Conservation (phyloP, 2,888 invertebrate species). For the Neoaliturus tenellus region DNA sequence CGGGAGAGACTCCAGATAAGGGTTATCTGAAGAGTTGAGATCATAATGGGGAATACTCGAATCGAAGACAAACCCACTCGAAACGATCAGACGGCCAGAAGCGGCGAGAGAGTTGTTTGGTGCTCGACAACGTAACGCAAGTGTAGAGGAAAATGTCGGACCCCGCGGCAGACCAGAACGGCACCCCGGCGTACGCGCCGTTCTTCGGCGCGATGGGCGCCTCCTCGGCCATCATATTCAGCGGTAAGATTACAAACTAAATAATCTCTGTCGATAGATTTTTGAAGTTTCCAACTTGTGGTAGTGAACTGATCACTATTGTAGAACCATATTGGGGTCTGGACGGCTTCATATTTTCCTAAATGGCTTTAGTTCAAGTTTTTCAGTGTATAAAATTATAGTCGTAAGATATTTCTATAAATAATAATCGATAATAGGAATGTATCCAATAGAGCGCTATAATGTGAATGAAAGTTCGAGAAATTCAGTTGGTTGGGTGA, state of each 20-base stretch:
- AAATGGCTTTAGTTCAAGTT: too few species aligned
- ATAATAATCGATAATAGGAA: too few species aligned
- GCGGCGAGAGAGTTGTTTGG: background rate
- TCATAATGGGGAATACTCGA: background rate
- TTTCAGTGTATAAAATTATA: too few species aligned
- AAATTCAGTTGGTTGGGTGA: too few species aligned
- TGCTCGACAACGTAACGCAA: slow-evolving; percentile 68
- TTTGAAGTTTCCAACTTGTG: too few species aligned
- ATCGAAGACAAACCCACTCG: background rate
- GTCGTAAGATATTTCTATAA: too few species aligned
- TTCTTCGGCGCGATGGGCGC: slow-evolving; percentile 99
- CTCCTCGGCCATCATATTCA: slow-evolving; percentile 99
- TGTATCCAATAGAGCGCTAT: too few species aligned
- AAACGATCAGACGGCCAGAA: background rate
- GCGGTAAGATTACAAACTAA: slow-evolving; percentile 92
- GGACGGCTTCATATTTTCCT: too few species aligned
- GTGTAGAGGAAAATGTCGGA: slow-evolving; percentile 71
- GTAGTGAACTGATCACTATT: too few species aligned
- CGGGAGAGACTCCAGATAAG: background rate
- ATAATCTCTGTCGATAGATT: too few species aligned
- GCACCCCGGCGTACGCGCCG: slow-evolving; percentile 94
- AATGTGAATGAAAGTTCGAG: too few species aligned
- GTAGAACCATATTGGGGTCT: too few species aligned
- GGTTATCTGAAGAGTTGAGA: slow-evolving; percentile 13
- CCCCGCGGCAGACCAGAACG: slow-evolving; percentile 61